Percentiles rank a stretch among this genome's conserved stretches.
These are phyloP conservation scores for Neoarius graeffei DNA, from an alignment of 2,113 vertebrate species.

Conservation along the genomic window DNA sequence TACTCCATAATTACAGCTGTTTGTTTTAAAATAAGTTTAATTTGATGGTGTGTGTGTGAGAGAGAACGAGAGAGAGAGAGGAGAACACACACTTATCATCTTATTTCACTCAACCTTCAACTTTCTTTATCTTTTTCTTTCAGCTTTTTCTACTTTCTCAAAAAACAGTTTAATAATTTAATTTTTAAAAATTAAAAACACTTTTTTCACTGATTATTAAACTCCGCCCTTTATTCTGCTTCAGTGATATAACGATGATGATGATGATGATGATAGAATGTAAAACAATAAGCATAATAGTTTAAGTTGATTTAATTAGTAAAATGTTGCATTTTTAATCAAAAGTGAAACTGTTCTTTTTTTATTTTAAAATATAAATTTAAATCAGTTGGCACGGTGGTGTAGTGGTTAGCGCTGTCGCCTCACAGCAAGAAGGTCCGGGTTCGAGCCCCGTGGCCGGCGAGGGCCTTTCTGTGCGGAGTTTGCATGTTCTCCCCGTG, in stretches of 20 bases:
- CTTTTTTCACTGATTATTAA: background rate
- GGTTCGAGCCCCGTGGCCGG: too few species aligned
- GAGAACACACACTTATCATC: slow-evolving; percentile 4
- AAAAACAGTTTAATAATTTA: background rate
- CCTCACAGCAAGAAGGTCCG: too few species aligned
- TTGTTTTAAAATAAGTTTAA: slow-evolving; percentile 33
- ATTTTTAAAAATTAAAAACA: background rate
- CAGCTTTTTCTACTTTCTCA: background rate
- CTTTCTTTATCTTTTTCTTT: slow-evolving; percentile 19
- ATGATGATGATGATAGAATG: background rate
- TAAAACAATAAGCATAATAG: background rate
- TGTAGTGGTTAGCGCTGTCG: too few species aligned
- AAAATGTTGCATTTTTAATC: background rate
- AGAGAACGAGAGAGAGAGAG: background rate
- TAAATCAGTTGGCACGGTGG: too few species aligned
- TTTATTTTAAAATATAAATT: too few species aligned
- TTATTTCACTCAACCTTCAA: slow-evolving; percentile 19
- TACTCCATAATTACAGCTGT: slow-evolving; percentile 22
- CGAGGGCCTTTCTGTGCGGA: too few species aligned
- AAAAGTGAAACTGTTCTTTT: background rate
- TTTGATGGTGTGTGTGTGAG: slow-evolving; percentile 18
- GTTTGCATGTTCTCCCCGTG: too few species aligned
- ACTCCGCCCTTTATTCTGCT: background rate
- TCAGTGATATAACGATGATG: background rate
- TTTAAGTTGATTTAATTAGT: background rate